Evolutionary conservation across 1,140 invertebrate species (phyloP).

Genomic region (Phymastichus coffea): DNA sequence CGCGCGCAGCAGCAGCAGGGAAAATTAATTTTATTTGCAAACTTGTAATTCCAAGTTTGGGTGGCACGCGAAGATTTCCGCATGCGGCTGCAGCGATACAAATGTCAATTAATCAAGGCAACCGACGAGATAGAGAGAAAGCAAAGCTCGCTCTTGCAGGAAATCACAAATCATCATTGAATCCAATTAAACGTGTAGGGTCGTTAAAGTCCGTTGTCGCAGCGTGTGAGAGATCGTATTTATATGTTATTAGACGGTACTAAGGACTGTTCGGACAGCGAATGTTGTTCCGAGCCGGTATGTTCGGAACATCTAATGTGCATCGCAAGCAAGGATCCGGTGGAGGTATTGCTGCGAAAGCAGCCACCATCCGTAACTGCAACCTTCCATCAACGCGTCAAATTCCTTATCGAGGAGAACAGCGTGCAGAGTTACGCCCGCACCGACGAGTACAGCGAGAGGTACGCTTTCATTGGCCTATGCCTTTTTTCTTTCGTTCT

Average conservation of each 20-base stretch:
- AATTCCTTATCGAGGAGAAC: slow-evolving; percentile 97
- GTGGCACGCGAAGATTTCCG: too few relatives aligned
- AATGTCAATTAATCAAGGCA: too few relatives aligned
- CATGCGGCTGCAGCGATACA: too few relatives aligned
- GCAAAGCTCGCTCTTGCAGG: neutral
- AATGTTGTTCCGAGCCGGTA: slow-evolving; percentile 81
- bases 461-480: slow-evolving; percentile 82
- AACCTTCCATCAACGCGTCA: slow-evolving; percentile 96
- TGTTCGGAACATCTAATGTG: slow-evolving; percentile 93
- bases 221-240: neutral
- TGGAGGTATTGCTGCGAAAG: slow-evolving; percentile 91
- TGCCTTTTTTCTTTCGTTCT: slow-evolving; percentile 17
- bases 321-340: slow-evolving; percentile 89
- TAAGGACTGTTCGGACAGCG: slow-evolving; percentile 96
- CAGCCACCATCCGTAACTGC: slow-evolving; percentile 94
- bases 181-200: neutral
- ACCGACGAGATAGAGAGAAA: neutral
- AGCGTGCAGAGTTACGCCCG: slow-evolving; percentile 97
- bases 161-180: slow-evolving; percentile 17
- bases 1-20: too few relatives aligned
- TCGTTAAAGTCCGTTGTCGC: neutral
- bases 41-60: too few relatives aligned
- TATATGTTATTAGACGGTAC: too few relatives aligned
- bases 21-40: too few relatives aligned
- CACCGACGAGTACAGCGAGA: slow-evolving; percentile 95